phyloP scores from a whole-genome alignment of 2,113 vertebrate genomes.

The Benitochromis conjunctus region DNA sequence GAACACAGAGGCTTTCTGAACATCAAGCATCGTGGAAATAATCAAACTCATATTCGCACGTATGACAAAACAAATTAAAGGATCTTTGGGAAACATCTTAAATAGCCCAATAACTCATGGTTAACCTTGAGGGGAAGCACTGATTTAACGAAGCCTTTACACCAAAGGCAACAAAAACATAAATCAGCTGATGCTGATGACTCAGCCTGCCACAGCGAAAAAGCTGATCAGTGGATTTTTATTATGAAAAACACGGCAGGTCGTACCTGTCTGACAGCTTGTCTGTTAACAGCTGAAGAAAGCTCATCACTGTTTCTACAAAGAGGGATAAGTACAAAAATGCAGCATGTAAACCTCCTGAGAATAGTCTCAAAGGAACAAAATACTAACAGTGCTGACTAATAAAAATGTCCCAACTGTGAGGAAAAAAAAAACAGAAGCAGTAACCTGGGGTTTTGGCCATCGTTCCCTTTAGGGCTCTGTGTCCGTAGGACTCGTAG shows the following conservation, averaged over 20 bases:
- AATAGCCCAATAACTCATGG: background rate
- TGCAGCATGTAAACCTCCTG: background rate
- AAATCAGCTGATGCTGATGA: background rate
- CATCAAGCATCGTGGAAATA: background rate
- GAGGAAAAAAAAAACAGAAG: background rate
- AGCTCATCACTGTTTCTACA: constrained; percentile 88
- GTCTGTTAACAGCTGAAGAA: constrained; percentile 89
- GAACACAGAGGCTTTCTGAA: background rate
- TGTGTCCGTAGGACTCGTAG: constrained; percentile 86
- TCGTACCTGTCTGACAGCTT: constrained; percentile 84
- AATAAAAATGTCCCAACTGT: background rate
- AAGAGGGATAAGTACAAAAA: background rate
- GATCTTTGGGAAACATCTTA: background rate
- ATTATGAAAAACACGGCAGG: background rate
- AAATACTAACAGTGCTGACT: background rate
- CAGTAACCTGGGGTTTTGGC: constrained; percentile 86
- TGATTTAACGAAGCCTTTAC: background rate
- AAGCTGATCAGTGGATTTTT: background rate
- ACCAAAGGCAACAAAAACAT: background rate
- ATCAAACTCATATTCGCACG: background rate
- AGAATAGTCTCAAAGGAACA: background rate
- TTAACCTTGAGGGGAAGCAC: background rate
- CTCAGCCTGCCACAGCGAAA: background rate
- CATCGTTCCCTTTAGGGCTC: constrained; percentile 93
- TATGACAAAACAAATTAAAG: background rate